Evolutionary conservation across 2,888 invertebrate species (phyloP).

Genomic region (Sinotaia quadrata): DNA sequence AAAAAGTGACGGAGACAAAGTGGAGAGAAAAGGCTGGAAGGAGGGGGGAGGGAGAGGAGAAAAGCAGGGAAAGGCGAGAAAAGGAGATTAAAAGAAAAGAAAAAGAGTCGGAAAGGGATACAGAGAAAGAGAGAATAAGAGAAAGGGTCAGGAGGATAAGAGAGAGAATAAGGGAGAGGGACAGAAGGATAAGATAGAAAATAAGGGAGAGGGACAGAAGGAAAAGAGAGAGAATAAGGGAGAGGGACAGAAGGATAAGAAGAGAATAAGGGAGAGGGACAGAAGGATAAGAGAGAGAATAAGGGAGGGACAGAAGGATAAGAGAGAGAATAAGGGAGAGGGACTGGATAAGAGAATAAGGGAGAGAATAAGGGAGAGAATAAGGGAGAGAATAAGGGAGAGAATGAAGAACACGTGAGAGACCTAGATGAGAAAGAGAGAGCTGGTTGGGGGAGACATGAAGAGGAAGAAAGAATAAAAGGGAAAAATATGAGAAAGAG

Average conservation of each 20-base stretch:
- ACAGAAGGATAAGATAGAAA: background rate
- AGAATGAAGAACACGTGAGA: background rate
- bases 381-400: background rate
- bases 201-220: background rate
- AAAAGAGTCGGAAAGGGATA: background rate
- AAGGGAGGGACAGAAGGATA: background rate
- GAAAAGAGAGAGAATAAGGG: background rate
- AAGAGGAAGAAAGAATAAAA: background rate
- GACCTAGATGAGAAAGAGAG: background rate
- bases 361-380: background rate
- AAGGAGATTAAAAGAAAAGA: background rate
- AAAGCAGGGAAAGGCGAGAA: background rate
- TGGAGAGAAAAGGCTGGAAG: background rate
- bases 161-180: constrained; percentile 1
- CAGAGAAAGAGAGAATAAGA: background rate
- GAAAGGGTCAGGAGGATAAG: background rate
- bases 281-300: background rate
- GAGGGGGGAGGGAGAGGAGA: background rate
- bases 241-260: background rate
- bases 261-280: background rate
- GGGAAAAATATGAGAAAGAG: constrained; percentile 6
- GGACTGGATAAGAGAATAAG: background rate
- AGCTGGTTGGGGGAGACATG: background rate
- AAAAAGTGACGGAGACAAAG: background rate
- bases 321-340: background rate